phyloP scores from a whole-genome alignment of 2,797 vertebrate genomes.

The Gallinago solitaria region DNA sequence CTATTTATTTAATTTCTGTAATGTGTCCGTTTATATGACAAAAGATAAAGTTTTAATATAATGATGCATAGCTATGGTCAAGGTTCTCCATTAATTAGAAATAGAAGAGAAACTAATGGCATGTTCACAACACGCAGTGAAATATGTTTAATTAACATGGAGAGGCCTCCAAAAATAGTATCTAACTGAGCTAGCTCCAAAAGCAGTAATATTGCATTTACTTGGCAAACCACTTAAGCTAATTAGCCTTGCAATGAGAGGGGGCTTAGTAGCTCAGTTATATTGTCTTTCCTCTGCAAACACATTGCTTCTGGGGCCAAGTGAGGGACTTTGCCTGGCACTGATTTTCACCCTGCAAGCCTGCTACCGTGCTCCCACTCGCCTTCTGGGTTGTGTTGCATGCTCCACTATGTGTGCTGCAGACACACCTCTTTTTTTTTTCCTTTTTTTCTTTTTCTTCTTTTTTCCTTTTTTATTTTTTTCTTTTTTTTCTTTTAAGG shows the following conservation, averaged over 20 bases:
- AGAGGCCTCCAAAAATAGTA: slow-evolving; percentile 68
- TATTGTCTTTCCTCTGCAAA: slow-evolving; percentile 33
- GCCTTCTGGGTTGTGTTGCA: rapidly evolving
- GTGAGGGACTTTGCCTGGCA: not conserved
- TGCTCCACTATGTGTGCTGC: not conserved
- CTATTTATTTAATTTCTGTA: not conserved
- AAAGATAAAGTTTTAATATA: slow-evolving; percentile 26
- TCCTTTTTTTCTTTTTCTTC: not conserved
- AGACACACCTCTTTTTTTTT: not conserved
- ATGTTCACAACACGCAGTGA: slow-evolving; percentile 49
- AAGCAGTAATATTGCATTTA: slow-evolving; percentile 61
- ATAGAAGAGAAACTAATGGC: slow-evolving; percentile 52
- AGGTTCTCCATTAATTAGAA: slow-evolving; percentile 51
- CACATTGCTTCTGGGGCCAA: slow-evolving; percentile 15
- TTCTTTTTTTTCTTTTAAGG: too few relatives aligned
- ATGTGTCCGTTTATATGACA: not conserved
- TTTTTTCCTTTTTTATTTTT: not conserved
- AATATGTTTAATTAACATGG: slow-evolving; percentile 65
- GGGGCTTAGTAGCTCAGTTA: slow-evolving; percentile 24
- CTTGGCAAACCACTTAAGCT: slow-evolving; percentile 64
- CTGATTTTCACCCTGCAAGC: not conserved
- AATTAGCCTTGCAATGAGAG: slow-evolving; percentile 54
- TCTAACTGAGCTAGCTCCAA: slow-evolving; percentile 54
- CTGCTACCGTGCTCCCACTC: rapidly evolving
- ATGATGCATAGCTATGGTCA: slow-evolving; percentile 15